Conservation (phyloP, 2,113 vertebrate species). For the Daboia siamensis region DNA sequence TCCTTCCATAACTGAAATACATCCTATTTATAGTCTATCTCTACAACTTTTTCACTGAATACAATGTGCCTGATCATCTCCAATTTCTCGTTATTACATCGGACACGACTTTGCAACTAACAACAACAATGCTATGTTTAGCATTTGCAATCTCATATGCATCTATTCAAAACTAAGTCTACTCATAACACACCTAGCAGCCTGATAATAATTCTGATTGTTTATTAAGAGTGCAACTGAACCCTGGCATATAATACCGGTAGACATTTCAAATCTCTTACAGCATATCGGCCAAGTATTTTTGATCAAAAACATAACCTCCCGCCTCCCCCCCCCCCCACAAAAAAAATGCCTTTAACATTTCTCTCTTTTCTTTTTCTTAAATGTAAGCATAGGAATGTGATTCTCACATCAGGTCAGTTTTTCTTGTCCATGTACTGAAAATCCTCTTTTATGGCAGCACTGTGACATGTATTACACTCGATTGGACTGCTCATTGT, state of each 20-base stretch:
- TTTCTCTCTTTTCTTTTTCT: neutral
- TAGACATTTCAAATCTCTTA: neutral
- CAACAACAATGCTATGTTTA: neutral
- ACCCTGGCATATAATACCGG: neutral
- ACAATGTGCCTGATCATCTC: neutral
- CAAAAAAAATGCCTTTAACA: neutral
- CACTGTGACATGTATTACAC: slow-evolving; percentile 11
- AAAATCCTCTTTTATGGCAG: neutral
- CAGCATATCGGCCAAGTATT: neutral
- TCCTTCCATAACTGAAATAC: neutral
- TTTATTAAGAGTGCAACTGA: neutral
- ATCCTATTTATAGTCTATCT: neutral
- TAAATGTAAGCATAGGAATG: neutral
- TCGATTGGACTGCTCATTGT: slow-evolving; percentile 5
- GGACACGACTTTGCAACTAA: too few species aligned
- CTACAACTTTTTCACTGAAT: neutral
- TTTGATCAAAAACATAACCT: neutral
- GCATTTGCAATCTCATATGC: neutral
- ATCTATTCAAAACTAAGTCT: neutral
- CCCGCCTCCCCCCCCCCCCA: accelerated
- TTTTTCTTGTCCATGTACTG: neutral
- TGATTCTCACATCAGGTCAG: neutral
- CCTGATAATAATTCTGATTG: neutral
- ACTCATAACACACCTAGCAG: neutral
- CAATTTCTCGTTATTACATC: too few species aligned